A percentile compares a stretch with the other conserved stretches of the same genome.
These are phyloP conservation scores for Meiosimyza platycephala DNA, from an alignment of 2,888 invertebrate species.

Conservation along the genomic window DNA sequence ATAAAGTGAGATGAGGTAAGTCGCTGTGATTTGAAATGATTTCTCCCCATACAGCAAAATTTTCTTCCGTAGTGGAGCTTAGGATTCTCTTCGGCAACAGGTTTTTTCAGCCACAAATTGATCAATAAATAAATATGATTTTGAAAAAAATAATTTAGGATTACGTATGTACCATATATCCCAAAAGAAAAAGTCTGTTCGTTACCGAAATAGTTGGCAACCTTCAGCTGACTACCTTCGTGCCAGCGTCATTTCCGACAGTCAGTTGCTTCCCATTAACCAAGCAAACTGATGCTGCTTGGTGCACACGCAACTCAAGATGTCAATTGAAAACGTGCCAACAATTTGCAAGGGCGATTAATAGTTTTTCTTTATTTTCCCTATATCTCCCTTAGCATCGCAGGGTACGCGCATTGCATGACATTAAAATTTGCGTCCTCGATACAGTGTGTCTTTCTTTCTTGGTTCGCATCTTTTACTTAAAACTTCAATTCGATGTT, in stretches of 20 bases:
- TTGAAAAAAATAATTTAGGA: neutral
- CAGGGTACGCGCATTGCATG: neutral
- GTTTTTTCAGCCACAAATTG: too few relatives aligned
- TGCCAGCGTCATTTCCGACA: too few relatives aligned
- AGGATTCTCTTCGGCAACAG: too few relatives aligned
- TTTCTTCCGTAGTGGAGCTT: too few relatives aligned
- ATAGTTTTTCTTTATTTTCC: conserved; percentile 49
- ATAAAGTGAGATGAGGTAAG: too few relatives aligned
- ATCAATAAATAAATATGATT: too few relatives aligned
- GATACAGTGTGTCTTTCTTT: too few relatives aligned
- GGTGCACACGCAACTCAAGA: conserved; percentile 27
- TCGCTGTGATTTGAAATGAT: too few relatives aligned
- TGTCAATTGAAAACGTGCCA: conserved; percentile 67
- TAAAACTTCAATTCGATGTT: conserved; percentile 1
- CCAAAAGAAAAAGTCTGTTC: neutral
- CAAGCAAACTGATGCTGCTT: neutral
- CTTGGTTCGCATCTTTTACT: neutral
- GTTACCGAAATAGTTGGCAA: neutral
- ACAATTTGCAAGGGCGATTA: conserved; percentile 66
- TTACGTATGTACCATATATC: too few relatives aligned
- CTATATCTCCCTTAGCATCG: neutral
- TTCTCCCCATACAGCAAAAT: too few relatives aligned
- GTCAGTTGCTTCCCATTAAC: too few relatives aligned
- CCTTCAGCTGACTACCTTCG: too few relatives aligned
- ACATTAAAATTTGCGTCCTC: neutral